Conservation (phyloP, 2,797 vertebrate species). For the Emydoidea blandingii region DNA sequence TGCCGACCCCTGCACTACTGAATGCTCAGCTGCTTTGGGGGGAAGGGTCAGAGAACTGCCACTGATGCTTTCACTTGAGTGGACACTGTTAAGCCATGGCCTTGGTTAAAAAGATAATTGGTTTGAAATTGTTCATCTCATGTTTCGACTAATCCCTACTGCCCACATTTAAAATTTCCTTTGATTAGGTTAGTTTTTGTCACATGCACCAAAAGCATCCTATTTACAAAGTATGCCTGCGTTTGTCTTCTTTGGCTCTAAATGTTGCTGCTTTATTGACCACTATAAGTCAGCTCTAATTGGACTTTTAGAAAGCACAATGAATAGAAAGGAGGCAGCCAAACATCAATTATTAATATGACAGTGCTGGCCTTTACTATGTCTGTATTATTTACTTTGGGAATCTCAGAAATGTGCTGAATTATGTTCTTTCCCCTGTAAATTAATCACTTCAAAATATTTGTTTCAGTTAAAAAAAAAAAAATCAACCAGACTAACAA, state of each 20-base stretch:
- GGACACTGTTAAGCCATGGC: neutral
- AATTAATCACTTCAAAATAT: slow-evolving; percentile 74
- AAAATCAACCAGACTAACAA: slow-evolving; percentile 12
- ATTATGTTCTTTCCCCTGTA: slow-evolving; percentile 60
- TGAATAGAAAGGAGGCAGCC: slow-evolving; percentile 68
- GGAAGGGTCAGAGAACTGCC: neutral
- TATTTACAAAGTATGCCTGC: slow-evolving; percentile 29
- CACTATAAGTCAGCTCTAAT: slow-evolving; percentile 81
- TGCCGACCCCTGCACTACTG: neutral
- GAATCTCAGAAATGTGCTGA: slow-evolving; percentile 52
- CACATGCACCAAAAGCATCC: slow-evolving; percentile 53
- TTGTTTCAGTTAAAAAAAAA: slow-evolving; percentile 67
- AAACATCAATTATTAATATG: slow-evolving; percentile 78
- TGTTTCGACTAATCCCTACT: slow-evolving; percentile 26
- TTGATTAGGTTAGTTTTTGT: slow-evolving; percentile 23
- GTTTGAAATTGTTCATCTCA: neutral
- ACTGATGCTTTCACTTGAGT: neutral
- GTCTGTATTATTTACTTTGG: slow-evolving; percentile 68
- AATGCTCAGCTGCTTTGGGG: neutral
- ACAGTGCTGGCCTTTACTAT: slow-evolving; percentile 66
- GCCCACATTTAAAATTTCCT: slow-evolving; percentile 4
- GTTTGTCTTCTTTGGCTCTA: slow-evolving; percentile 61
- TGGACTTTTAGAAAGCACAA: slow-evolving; percentile 75
- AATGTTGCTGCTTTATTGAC: slow-evolving; percentile 80
- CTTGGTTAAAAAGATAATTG: slow-evolving; percentile 37